Percentiles rank a stretch among this genome's conserved stretches.
phyloP scores from a whole-genome alignment of 1,140 invertebrate species.

The Diachasma alloeum region DNA sequence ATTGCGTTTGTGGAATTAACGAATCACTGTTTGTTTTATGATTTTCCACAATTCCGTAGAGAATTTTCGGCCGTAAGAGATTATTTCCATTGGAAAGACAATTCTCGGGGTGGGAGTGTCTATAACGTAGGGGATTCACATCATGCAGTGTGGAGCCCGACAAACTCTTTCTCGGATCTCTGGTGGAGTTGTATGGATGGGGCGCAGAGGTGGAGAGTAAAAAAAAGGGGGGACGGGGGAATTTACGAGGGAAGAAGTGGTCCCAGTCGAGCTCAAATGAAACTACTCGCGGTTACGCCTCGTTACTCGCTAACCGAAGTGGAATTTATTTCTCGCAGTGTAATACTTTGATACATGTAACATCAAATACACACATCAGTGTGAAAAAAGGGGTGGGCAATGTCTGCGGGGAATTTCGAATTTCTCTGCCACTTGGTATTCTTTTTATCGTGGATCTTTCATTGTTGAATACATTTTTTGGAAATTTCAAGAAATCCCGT shows the following conservation, averaged over 20 bases:
- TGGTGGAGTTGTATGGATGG: not conserved
- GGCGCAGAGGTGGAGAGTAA: not conserved
- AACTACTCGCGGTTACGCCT: conserved; percentile 28
- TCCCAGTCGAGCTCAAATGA: conserved; percentile 26
- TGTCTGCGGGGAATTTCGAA: too few relatives aligned
- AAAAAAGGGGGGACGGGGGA: not conserved
- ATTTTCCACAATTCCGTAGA: not conserved
- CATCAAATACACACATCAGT: not conserved
- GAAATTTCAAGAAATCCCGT: too few relatives aligned
- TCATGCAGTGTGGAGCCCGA: not conserved
- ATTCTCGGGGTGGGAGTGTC: not conserved
- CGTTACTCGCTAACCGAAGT: conserved; percentile 34
- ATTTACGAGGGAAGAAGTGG: conserved; percentile 27
- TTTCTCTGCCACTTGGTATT: too few relatives aligned
- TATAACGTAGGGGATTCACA: not conserved
- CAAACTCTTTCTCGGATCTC: not conserved
- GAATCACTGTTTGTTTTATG: not conserved
- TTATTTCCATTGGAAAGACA: not conserved
- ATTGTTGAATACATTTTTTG: too few relatives aligned
- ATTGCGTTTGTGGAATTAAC: not conserved
- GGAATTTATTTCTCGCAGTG: conserved; percentile 30
- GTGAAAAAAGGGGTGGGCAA: not conserved
- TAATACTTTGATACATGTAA: conserved; percentile 29
- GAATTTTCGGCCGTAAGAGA: not conserved
- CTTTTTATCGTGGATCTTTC: too few relatives aligned